Percentiles rank a stretch among this genome's conserved stretches.
Evolutionary conservation across 2,888 invertebrate species (phyloP).

Genomic region (Piscicola geometra): DNA sequence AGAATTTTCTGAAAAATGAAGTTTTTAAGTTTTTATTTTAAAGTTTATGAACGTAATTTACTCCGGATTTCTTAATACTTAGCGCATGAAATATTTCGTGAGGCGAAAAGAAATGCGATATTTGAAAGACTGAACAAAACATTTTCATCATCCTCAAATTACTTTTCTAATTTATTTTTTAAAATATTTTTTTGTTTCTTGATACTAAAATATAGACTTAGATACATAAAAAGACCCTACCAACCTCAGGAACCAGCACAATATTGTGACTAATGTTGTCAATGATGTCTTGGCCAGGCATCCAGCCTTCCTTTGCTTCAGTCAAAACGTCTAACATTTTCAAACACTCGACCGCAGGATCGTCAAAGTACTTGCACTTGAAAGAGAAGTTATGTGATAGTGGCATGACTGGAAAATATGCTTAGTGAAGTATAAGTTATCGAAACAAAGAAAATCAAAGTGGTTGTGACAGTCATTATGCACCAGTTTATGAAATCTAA

Average conservation of each 20-base stretch:
- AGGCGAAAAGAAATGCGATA: too few species aligned
- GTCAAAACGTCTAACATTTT: conserved; percentile 82
- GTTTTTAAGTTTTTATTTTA: too few species aligned
- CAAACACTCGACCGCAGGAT: conserved; percentile 82
- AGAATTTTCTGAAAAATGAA: conserved; percentile 73
- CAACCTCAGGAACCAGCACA: conserved; percentile 17
- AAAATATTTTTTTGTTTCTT: too few species aligned
- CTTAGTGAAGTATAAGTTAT: background rate
- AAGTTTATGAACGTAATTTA: too few species aligned
- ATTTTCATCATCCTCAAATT: too few species aligned
- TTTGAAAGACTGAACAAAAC: too few species aligned
- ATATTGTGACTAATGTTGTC: conserved; percentile 20
- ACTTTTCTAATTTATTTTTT: too few species aligned
- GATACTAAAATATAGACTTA: too few species aligned
- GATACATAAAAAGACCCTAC: too few species aligned
- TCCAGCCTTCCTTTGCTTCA: conserved; percentile 78
- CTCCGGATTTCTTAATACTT: too few species aligned
- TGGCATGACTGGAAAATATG: background rate
- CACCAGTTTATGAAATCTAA: background rate
- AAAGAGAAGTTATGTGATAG: too few species aligned
- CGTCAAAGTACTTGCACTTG: conserved; percentile 62
- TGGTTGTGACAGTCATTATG: background rate
- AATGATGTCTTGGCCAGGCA: conserved; percentile 16
- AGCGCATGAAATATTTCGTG: too few species aligned
- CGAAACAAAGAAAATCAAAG: background rate